These are phyloP conservation scores for Leptodactylus fallax DNA, from an alignment of 2,797 vertebrate genomes.

Conservation along the genomic window DNA sequence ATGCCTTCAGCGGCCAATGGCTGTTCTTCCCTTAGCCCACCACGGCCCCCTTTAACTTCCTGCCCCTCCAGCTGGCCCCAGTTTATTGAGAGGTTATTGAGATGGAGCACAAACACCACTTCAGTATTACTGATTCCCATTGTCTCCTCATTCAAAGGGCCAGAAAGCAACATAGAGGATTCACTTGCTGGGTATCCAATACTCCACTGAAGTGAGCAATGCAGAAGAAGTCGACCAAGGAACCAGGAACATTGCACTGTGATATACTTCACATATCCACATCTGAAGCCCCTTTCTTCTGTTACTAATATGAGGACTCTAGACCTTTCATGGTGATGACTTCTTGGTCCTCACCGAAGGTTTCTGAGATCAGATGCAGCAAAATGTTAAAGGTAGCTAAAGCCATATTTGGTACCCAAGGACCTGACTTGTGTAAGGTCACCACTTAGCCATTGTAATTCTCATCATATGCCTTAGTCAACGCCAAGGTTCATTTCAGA, in stretches of 20 bases:
- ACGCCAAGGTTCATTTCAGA: neutral
- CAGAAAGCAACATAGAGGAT: slow-evolving; percentile 17
- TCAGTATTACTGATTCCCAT: slow-evolving; percentile 1
- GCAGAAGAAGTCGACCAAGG: slow-evolving; percentile 7
- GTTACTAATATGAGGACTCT: neutral
- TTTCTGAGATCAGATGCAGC: neutral
- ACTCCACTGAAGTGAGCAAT: neutral
- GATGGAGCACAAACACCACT: slow-evolving; percentile 31
- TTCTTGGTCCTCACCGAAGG: neutral
- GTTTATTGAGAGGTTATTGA: slow-evolving; percentile 43
- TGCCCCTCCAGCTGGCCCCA: slow-evolving; percentile 41
- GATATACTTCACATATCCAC: neutral
- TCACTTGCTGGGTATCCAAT: neutral
- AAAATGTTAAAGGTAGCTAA: neutral
- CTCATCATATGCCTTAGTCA: neutral
- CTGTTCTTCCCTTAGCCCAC: slow-evolving; percentile 63
- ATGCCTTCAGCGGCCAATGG: slow-evolving; percentile 62
- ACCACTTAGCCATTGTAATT: neutral
- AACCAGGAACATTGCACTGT: slow-evolving; percentile 11
- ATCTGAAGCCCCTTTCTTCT: neutral
- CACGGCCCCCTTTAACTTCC: slow-evolving; percentile 47
- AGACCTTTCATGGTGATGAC: neutral
- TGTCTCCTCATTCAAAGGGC: slow-evolving; percentile 27
- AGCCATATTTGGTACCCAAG: slow-evolving; percentile 32
- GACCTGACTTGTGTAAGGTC: neutral